Conservation (phyloP, 2,797 vertebrate genomes). For the Manis pentadactyla region DNA sequence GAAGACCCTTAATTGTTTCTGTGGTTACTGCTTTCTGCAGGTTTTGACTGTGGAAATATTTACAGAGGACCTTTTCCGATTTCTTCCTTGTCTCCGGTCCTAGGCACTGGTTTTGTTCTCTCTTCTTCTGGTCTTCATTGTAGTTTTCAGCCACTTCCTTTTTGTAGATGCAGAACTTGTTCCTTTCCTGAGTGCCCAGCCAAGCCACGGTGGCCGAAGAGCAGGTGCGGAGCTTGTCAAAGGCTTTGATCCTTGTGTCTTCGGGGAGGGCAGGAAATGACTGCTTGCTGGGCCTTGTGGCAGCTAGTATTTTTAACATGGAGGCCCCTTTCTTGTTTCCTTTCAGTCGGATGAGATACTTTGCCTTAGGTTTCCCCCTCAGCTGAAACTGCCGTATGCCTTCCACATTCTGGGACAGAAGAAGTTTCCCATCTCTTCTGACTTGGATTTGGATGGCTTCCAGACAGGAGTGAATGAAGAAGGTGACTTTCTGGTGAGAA, state of each 20-base stretch:
- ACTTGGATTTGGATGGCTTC: slow-evolving; percentile 95
- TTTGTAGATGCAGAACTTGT: slow-evolving; percentile 98
- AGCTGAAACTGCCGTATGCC: slow-evolving; percentile 96
- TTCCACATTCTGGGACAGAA: slow-evolving; percentile 95
- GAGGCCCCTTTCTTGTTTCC: slow-evolving; percentile 96
- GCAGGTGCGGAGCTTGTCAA: slow-evolving; percentile 98
- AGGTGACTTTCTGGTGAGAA: slow-evolving; percentile 95
- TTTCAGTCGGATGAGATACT: slow-evolving; percentile 95
- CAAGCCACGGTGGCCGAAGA: slow-evolving; percentile 96
- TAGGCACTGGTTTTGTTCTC: slow-evolving; percentile 96
- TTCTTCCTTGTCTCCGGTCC: slow-evolving; percentile 96
- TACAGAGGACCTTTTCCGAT: slow-evolving; percentile 98
- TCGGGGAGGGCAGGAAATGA: slow-evolving; percentile 96
- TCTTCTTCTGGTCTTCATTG: slow-evolving; percentile 93
- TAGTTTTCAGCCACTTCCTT: slow-evolving; percentile 94
- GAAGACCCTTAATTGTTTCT: slow-evolving; percentile 95
- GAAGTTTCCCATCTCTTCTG: slow-evolving; percentile 94
- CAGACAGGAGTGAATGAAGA: slow-evolving; percentile 95
- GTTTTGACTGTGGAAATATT: slow-evolving; percentile 98
- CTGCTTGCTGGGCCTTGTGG: slow-evolving; percentile 94
- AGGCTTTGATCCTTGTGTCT: slow-evolving; percentile 97
- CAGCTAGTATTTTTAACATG: slow-evolving; percentile 94
- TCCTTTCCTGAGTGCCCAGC: slow-evolving; percentile 98
- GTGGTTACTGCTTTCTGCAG: slow-evolving; percentile 98
- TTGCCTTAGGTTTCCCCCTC: slow-evolving; percentile 96